Base-by-base conservation (phyloP, 2,797 vertebrate genomes). In the Nasua narica region DNA sequence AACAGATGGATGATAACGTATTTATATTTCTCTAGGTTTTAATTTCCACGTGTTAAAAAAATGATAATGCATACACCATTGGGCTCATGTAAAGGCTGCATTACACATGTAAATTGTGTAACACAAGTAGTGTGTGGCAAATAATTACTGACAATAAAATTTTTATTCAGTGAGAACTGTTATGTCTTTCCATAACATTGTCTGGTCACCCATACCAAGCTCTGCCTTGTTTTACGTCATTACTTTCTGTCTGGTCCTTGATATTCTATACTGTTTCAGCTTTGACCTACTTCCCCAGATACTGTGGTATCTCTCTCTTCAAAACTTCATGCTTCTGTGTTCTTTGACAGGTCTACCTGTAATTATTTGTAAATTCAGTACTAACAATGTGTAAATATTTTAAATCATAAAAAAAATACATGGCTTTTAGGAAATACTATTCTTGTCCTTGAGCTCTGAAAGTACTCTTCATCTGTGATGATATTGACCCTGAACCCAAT, bases 11-110 rank as follows among this genome's bases (percentile, higher is more conserved):
- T 93, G n/a, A n/a, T 72, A 60, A 96, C 56, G 18, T 89, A 79
- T 91, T 95, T 94, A 83, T 70, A 76, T 83, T 88, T 54, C 46
- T 69, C 35, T 56, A 70, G 58, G n/a, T 89, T 95, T 96, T 76
- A 84, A 52, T 95, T 95, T 37, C 52, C 65, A 48, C 40, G 54
- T 81, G 62, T 89, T 27, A 86, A 94, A 79, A 62, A 79, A 78
- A 89, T 25, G 15, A 65, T 50, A 89, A 62, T 76, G 46, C 14
- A 23, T 85, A 79, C 25, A 60, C 37, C 46, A 32, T 21, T 56
- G 16, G 69, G 43, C 40, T 87, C 35, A 90, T 90, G 11, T 95
- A 90, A 93, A 92, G 65, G 82, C 62, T 91, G 10, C 77, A 62
- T 93, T 90, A 62, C 14, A 78, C 50, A 79, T 60, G 40, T 78